These are phyloP conservation scores for Aphelocoma californica DNA, from an alignment of 2,797 vertebrate species.

Conservation along the genomic window DNA sequence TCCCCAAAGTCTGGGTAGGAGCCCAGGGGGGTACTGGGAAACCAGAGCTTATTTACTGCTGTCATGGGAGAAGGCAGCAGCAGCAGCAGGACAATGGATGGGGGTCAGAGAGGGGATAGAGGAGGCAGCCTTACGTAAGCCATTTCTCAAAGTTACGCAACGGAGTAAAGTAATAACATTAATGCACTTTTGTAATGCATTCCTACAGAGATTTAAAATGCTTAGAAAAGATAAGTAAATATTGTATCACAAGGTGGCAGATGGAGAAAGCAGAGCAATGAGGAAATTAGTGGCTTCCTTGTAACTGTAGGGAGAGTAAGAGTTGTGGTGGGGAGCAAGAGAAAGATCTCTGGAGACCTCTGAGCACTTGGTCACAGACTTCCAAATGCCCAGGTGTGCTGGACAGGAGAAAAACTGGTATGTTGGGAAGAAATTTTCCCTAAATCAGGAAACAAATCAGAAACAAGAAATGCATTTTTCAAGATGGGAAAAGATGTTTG, in stretches of 20 bases:
- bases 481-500: constrained; percentile 36
- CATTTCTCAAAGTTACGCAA: constrained; percentile 39
- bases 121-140: not conserved
- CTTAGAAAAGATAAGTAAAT: constrained; percentile 42
- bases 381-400: not conserved
- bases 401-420: constrained; percentile 4
- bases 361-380: not conserved
- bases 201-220: constrained; percentile 39
- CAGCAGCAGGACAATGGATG: not conserved
- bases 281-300: constrained; percentile 7
- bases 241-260: constrained; percentile 24
- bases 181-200: constrained; percentile 40
- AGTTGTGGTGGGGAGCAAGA: not conserved
- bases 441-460: not conserved
- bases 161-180: constrained; percentile 8
- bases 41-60: not conserved
- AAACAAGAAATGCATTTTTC: constrained; percentile 36
- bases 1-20: not conserved
- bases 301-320: not conserved
- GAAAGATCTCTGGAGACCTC: not conserved
- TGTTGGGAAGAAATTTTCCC: not conserved
- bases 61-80: not conserved
- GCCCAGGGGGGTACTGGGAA: not conserved
- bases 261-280: not conserved
- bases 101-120: constrained; percentile 1